These are phyloP conservation scores for Trichopria drosophilae DNA, from an alignment of 2,888 invertebrate genomes.

Conservation along the genomic window DNA sequence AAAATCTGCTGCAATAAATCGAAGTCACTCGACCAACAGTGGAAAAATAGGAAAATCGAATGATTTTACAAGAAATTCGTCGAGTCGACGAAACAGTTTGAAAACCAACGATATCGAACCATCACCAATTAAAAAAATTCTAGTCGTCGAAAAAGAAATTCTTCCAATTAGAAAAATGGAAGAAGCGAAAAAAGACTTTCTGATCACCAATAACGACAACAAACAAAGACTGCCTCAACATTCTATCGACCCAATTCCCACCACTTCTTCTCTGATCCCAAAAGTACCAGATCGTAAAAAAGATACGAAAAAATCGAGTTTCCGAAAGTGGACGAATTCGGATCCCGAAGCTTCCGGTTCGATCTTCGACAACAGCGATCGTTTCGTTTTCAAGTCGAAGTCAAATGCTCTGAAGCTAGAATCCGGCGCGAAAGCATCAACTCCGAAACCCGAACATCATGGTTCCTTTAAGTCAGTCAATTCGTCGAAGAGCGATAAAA, in stretches of 20 bases:
- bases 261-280: slow-evolving; percentile 33
- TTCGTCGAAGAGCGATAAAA: slow-evolving; percentile 27
- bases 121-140: slow-evolving; percentile 35
- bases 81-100: slow-evolving; percentile 26
- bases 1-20: not conserved
- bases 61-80: slow-evolving; percentile 21
- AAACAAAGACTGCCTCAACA: too few species aligned
- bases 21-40: not conserved
- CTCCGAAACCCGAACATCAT: slow-evolving; percentile 33
- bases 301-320: too few species aligned
- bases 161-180: slow-evolving; percentile 7
- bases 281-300: slow-evolving; percentile 44
- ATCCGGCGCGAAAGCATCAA: too few species aligned
- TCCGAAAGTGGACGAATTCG: too few species aligned
- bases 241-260: too few species aligned
- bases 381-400: too few species aligned
- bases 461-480: slow-evolving; percentile 43
- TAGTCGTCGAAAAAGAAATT: slow-evolving; percentile 39
- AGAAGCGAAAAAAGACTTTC: slow-evolving; percentile 1
- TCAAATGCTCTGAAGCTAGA: too few species aligned
- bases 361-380: slow-evolving; percentile 12
- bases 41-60: slow-evolving; percentile 16
- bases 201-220: too few species aligned
- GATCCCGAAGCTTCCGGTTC: too few species aligned
- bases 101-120: slow-evolving; percentile 6